Base-by-base conservation (phyloP, 2,113 vertebrate genomes). In the Tylochromis polylepis region DNA sequence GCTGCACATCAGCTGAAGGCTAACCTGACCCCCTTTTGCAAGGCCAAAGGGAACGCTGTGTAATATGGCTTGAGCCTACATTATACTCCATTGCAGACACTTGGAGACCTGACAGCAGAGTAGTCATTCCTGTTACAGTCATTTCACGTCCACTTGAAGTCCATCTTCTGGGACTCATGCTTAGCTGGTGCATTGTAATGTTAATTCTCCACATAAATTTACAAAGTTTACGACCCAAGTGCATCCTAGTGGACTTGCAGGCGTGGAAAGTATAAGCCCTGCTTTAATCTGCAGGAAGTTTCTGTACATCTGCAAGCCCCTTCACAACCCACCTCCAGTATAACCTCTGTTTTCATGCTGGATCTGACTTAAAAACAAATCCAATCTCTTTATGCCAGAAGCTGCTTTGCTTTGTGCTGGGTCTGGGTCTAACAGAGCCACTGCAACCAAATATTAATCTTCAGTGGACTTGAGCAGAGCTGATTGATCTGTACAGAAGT, bases 351-450 rank as follows among this genome's bases (percentile, higher is more conserved):
- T 29, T 75, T 51, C 16, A 51, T 5, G 70, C 15, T 0, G 15
- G 1, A 49, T 75, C 43, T 0, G 1, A 20, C 24, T 49, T 29
- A 29, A 29, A 29, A 27, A 27, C 22, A 75, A 1, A 2, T 51
- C 6, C 16, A 51, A 3, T 31, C 0, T 51, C 3, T 72, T 3
- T 72, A 70, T 43, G 36, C 36, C 24, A 24, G 36, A 43, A 31
- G 15, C 43, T 12, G 43, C 43, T 49, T 29, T 75, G 43, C 20
- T 49, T 46, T 51, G 16, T 75, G 24, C 70, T 31, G 43, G 2
- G 6, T 46, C 41, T 8, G n/a, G n/a, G n/a, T n/a, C n/a, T 11
- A 67, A 67, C 34, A 22, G 34, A 67, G 6, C 4, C 34, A 38
- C 7, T 24, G n/a, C 12, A 22, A 27, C 0, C 65, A 27, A 22